Evolutionary conservation across 1,140 invertebrate genomes (phyloP), one percentile per base, ranked within the genome.

Genomic region (Anoplolepis gracilipes): DNA sequence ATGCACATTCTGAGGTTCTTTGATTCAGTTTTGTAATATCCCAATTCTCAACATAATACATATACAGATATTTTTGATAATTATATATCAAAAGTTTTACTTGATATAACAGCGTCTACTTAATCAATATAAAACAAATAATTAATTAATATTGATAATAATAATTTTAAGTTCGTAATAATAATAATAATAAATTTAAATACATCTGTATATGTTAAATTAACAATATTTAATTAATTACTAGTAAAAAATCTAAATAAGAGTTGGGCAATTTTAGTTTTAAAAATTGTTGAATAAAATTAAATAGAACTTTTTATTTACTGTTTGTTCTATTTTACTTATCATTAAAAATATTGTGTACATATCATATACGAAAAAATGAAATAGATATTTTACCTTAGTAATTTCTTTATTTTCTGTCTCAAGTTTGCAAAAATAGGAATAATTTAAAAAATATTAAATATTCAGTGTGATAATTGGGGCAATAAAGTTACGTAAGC

Each of bases 381-480:
- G 13, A 57, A 22, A 75, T 25, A 36, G 57, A 57, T 16, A 8
- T 72, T n/a, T 72, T 36, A 7, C 3, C n/a, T 55, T 49, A 25
- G 1, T 1, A 0, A 22, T 73, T 55, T 55, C n/a, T 57, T 33
- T 73, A 36, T 57, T 11, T 55, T 55, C 11, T 22, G 5, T 28
- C 10, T 46, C 5, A 5, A 30, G 10, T 25, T 10, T 53, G 16
- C n/a, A 22, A 75, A 13, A 75, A 13, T 39, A 28, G 16, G 1
- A 61, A 61, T 25, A 61, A 62, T 42, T 84, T 82, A 39, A 78
- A 84, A 70, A 59, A 87, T n/a, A n/a, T 86, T 81, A 46, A 55
- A 36, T 53, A 62, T 64, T 72, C 67, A 70, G 53, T 62, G 78
- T 84, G 70, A 88, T 87, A 76, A 55, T 55, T 87, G 70, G 49